Evolutionary conservation across 30 jellyfish, hydroid and myxozoan genomes (phyloP).

Genomic region (Hydra vulgaris): DNA sequence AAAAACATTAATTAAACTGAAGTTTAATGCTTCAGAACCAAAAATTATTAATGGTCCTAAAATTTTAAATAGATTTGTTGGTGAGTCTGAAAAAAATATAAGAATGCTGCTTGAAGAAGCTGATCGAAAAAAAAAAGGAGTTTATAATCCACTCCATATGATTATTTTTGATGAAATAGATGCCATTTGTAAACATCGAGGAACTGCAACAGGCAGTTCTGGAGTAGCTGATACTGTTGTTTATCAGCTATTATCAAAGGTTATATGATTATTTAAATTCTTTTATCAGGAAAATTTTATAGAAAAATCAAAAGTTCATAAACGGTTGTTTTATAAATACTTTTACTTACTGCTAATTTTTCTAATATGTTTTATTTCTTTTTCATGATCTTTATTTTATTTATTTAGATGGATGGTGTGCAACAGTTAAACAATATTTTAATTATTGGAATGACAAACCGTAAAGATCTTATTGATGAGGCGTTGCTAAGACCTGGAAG

Average conservation of each 20-base stretch:
- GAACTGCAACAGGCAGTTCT: slow-evolving; percentile 86
- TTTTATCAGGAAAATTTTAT: background rate
- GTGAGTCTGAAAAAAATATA: slow-evolving; percentile 96
- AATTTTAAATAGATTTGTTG: slow-evolving; percentile 91
- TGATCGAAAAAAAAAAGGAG: slow-evolving; percentile 74
- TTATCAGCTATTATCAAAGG: slow-evolving; percentile 87
- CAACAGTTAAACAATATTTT: slow-evolving; percentile 86
- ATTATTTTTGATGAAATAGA: slow-evolving; percentile 96
- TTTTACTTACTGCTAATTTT: too few species aligned
- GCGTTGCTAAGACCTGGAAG: slow-evolving; percentile 97
- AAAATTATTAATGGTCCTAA: slow-evolving; percentile 98
- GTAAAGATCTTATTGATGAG: slow-evolving; percentile 90
- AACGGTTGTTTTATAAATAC: too few species aligned
- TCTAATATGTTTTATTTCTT: too few species aligned
- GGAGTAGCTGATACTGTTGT: slow-evolving; percentile 99
- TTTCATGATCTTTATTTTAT: too few species aligned
- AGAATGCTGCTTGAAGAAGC: slow-evolving; percentile 63
- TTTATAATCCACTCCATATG: slow-evolving; percentile 87
- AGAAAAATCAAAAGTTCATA: background rate
- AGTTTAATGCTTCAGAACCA: slow-evolving; percentile 97
- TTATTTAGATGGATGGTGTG: slow-evolving; percentile 94
- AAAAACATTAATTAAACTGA: slow-evolving; percentile 81
- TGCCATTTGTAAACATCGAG: slow-evolving; percentile 96
- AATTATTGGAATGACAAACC: slow-evolving; percentile 96
- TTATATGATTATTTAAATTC: background rate